Evolutionary conservation across 2,888 invertebrate genomes (phyloP).

Genomic region (Choristoneura rosaceana): DNA sequence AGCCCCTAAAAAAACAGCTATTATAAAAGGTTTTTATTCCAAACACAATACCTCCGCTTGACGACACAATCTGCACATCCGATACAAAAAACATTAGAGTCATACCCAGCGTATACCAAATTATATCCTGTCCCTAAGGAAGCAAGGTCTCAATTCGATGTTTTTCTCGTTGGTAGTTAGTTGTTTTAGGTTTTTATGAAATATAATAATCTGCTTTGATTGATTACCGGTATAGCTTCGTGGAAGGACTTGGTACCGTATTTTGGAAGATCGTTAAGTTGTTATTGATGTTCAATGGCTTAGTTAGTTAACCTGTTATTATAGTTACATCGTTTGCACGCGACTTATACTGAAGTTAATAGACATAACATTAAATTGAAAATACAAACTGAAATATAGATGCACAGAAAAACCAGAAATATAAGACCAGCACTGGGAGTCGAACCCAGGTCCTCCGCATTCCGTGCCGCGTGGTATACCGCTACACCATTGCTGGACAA

Average conservation of each 20-base stretch:
- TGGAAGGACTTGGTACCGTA: conserved; percentile 9
- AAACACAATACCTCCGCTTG: conserved; percentile 24
- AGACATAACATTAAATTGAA: no score
- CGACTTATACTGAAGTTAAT: background rate
- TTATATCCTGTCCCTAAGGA: background rate
- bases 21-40: conserved; percentile 35
- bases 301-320: background rate
- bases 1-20: conserved; percentile 26
- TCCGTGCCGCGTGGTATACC: no score
- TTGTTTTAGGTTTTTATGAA: background rate
- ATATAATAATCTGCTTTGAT: conserved; percentile 31
- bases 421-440: no score
- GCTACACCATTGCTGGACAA: no score
- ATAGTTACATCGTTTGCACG: background rate
- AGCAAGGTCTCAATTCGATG: background rate
- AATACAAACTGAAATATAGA: no score
- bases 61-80: conserved; percentile 17
- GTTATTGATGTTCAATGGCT: background rate
- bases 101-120: background rate
- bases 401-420: no score
- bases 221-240: conserved; percentile 20
- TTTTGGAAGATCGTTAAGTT: conserved; percentile 8
- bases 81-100: background rate
- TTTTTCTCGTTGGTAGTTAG: background rate
- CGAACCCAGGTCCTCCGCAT: no score